A percentile compares a stretch with the other conserved stretches of the same genome.
Conservation (phyloP, 2,113 vertebrate genomes). For the Gavia stellata region DNA sequence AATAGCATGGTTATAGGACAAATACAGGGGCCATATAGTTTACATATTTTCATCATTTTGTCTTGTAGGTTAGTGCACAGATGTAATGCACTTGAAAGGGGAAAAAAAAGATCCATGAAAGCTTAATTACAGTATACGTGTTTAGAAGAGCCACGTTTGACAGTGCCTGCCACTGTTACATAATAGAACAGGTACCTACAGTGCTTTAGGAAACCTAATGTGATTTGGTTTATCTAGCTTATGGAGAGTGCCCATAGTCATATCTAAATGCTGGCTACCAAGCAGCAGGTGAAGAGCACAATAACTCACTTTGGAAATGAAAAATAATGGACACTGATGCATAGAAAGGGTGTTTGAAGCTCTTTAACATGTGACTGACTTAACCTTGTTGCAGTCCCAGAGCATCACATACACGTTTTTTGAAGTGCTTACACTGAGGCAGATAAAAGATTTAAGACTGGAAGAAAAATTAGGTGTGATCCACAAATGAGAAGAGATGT, state of each 20-base stretch:
- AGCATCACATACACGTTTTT: accelerated
- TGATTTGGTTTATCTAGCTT: background rate
- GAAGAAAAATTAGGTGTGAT: background rate
- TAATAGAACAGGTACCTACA: accelerated
- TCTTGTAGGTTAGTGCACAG: background rate
- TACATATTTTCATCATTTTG: background rate
- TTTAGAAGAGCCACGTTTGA: background rate
- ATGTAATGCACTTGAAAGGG: background rate
- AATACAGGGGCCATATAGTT: background rate
- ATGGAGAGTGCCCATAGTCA: accelerated
- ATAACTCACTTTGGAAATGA: background rate
- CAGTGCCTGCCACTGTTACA: background rate
- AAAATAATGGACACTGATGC: background rate
- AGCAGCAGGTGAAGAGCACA: background rate
- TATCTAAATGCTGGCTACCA: no score
- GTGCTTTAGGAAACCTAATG: background rate
- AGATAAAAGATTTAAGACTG: background rate
- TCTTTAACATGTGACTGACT: background rate
- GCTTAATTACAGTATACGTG: background rate
- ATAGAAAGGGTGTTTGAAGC: background rate
- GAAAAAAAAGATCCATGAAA: background rate
- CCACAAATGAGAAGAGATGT: background rate
- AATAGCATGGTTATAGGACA: background rate
- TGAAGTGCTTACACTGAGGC: background rate
- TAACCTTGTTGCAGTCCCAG: background rate